Conservation (phyloP, 2,888 invertebrate species). For the Dasysyrphus albostriatus region DNA sequence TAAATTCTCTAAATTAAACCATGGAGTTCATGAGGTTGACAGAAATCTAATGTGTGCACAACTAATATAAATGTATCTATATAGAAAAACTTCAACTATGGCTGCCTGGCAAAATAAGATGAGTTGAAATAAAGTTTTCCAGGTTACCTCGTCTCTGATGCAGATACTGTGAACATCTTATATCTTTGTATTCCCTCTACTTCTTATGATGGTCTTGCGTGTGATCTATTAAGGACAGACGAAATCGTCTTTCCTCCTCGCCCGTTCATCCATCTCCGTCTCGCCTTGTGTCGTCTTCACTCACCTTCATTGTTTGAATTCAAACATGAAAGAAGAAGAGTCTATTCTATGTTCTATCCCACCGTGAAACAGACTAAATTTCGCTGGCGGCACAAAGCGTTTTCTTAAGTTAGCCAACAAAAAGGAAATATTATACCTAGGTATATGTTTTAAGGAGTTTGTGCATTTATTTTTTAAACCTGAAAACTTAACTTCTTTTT, state of each 20-base stretch:
- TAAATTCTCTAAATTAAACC: conserved; percentile 71
- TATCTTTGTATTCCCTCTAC: neutral
- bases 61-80: neutral
- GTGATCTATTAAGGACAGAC: conserved; percentile 21
- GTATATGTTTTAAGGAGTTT: neutral
- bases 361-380: neutral
- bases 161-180: neutral
- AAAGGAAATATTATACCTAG: conserved; percentile 4
- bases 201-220: neutral
- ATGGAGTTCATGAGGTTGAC: conserved; percentile 68
- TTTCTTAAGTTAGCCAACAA: neutral
- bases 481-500: neutral
- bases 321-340: neutral
- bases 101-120: neutral
- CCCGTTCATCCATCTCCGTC: neutral
- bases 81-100: neutral
- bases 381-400: neutral
- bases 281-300: conserved; percentile 1
- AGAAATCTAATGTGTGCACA: conserved; percentile 56
- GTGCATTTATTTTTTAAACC: conserved; percentile 8
- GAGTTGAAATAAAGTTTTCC: conserved; percentile 5
- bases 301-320: neutral
- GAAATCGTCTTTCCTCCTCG: conserved; percentile 1
- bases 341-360: neutral
- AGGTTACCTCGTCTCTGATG: neutral